These are phyloP conservation scores for Dromiciops gliroides DNA, from an alignment of 2,113 vertebrate genomes.

Conservation along the genomic window DNA sequence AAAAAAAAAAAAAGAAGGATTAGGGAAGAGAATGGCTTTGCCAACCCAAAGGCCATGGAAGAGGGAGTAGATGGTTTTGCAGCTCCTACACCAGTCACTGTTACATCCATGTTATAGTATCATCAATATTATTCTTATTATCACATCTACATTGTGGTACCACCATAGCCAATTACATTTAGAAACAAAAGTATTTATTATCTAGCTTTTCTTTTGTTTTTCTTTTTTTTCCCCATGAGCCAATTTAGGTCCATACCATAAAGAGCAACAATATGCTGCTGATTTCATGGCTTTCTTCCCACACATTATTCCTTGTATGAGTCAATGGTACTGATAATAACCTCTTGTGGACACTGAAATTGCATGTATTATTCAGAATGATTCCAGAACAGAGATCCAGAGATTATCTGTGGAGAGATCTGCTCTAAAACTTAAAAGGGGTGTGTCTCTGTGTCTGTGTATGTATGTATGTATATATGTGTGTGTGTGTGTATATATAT, in stretches of 20 bases:
- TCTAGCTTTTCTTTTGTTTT: not conserved
- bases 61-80: no score
- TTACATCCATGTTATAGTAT: not conserved
- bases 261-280: not conserved
- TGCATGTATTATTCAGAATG: not conserved
- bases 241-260: not conserved
- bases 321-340: not conserved
- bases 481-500: no score
- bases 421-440: not conserved
- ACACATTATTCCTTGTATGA: not conserved
- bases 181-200: not conserved
- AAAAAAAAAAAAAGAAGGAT: no score
- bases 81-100: not conserved
- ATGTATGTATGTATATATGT: no score
- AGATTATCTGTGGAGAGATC: not conserved
- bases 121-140: not conserved
- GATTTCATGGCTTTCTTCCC: not conserved
- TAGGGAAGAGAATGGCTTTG: not conserved
- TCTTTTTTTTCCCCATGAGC: not conserved
- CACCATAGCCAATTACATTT: not conserved
- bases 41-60: not conserved
- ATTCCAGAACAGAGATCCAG: not conserved
- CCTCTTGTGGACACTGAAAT: not conserved
- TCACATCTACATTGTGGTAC: not conserved
- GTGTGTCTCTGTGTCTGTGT: no score